Conservation (phyloP, 2,113 vertebrate genomes). For the Phalacrocorax brasilianus region DNA sequence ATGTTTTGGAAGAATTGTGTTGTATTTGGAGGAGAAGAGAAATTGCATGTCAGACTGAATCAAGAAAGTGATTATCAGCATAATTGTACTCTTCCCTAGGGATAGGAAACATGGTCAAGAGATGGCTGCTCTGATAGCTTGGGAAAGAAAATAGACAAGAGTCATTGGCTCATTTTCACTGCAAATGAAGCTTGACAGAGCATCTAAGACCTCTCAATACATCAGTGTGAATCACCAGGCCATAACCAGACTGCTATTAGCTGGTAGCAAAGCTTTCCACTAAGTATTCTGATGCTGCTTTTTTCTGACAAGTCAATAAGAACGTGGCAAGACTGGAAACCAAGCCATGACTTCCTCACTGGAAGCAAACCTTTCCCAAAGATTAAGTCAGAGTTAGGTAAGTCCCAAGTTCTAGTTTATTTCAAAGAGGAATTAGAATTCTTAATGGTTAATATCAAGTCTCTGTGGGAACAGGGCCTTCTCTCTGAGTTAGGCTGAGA, state of each 20-base stretch:
- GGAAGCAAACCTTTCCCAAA: not conserved
- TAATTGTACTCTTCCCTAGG: constrained; percentile 45
- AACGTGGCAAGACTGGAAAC: not conserved
- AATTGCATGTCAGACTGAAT: constrained; percentile 52
- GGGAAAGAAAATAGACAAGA: constrained; percentile 55
- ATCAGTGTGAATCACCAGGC: constrained; percentile 38
- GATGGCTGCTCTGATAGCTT: constrained; percentile 29
- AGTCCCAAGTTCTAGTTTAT: not conserved
- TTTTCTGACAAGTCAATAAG: not conserved
- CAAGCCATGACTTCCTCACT: not conserved
- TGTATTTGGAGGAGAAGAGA: constrained; percentile 17
- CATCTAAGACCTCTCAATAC: constrained; percentile 47
- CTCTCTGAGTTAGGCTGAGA: not conserved
- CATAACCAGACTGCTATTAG: constrained; percentile 22
- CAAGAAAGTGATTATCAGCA: constrained; percentile 50
- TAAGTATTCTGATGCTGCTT: not conserved
- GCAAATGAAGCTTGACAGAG: constrained; percentile 68
- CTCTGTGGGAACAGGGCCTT: not conserved
- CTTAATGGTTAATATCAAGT: not conserved
- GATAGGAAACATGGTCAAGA: constrained; percentile 31
- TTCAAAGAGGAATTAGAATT: not conserved
- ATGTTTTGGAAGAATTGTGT: not conserved
- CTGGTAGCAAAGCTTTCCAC: not conserved
- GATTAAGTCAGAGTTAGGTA: not conserved
- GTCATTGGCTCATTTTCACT: constrained; percentile 60